Evolutionary conservation across 1,140 invertebrate genomes (phyloP).

Genomic region (Apis florea): DNA sequence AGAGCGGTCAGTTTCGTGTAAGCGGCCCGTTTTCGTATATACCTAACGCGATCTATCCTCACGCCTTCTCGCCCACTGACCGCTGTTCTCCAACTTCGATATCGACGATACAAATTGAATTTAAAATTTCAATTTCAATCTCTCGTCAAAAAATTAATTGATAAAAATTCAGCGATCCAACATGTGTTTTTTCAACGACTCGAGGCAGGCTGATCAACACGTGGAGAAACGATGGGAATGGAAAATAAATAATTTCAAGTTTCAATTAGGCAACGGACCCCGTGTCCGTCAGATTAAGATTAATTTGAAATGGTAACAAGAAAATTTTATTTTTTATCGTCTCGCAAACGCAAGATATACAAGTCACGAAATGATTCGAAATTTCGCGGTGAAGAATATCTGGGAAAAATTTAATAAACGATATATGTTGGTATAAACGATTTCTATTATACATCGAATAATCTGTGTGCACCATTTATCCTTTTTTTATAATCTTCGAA

Average conservation of each 20-base stretch:
- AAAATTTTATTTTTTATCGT: background rate
- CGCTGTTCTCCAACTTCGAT: background rate
- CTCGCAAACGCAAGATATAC: background rate
- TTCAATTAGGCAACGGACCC: no score
- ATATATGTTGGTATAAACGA: no score
- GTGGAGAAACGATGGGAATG: no score
- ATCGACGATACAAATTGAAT: background rate
- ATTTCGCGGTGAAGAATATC: no score
- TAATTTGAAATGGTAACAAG: background rate
- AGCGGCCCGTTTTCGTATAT: constrained; percentile 26
- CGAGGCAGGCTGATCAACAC: background rate
- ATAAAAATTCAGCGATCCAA: background rate
- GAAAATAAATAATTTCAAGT: no score
- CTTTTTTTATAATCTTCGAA: no score
- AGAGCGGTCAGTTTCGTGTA: constrained; percentile 63
- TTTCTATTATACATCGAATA: no score
- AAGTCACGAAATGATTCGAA: background rate
- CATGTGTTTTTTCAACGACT: background rate
- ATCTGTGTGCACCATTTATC: no score
- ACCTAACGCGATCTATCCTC: background rate
- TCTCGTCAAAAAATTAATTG: background rate
- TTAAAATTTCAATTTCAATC: no score
- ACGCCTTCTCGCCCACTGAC: background rate
- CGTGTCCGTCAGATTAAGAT: no score
- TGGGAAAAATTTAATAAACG: no score